These are phyloP conservation scores for Hepsetus odoe DNA, from an alignment of 2,113 vertebrate genomes.

Conservation along the genomic window DNA sequence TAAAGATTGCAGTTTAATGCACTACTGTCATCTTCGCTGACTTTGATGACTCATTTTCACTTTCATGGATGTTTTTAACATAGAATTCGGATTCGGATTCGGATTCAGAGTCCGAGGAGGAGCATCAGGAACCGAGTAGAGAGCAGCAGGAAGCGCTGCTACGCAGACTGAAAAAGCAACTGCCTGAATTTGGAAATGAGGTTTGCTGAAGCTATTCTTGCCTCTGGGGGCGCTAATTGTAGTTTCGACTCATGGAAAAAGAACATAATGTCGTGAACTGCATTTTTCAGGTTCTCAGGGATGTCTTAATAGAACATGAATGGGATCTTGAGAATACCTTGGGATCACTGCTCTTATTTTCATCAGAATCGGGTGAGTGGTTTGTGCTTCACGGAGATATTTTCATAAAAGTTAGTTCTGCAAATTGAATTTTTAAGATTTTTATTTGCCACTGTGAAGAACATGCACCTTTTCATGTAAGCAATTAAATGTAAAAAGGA, in stretches of 20 bases:
- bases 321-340: conserved; percentile 87
- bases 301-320: conserved; percentile 88
- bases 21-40: conserved; percentile 10
- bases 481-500: too few species aligned
- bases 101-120: conserved; percentile 55
- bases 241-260: too few species aligned
- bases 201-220: conserved; percentile 66
- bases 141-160: conserved; percentile 85
- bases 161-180: conserved; percentile 83
- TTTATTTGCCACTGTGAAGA: too few species aligned
- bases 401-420: too few species aligned
- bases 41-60: neutral
- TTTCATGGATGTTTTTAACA: too few species aligned
- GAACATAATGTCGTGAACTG: too few species aligned
- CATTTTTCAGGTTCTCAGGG: conserved; percentile 82
- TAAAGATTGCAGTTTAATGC: neutral
- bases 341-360: conserved; percentile 85
- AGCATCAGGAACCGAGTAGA: conserved; percentile 73
- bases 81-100: conserved; percentile 47
- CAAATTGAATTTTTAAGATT: too few species aligned
- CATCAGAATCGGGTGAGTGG: conserved; percentile 76
- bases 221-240: neutral
- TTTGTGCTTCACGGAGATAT: neutral
- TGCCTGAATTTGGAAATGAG: conserved; percentile 87
- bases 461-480: too few species aligned